A percentile compares a stretch with the other conserved stretches of the same genome.
These are phyloP conservation scores for Caenorhabditis afra DNA, from an alignment of 2,888 invertebrate genomes.

Conservation along the genomic window DNA sequence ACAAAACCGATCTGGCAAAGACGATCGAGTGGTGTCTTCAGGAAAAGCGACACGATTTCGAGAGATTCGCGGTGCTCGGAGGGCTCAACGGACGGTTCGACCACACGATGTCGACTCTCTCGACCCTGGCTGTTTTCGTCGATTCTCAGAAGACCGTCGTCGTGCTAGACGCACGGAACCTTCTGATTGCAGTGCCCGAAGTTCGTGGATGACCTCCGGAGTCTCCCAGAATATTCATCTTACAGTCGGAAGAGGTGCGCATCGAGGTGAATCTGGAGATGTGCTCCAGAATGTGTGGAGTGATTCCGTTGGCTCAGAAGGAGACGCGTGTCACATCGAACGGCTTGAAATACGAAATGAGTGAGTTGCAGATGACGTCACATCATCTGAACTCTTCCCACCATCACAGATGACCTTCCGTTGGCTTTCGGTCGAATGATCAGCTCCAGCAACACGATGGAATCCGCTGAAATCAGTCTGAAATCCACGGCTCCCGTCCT, in stretches of 20 bases:
- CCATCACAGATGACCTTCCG: conserved; percentile 42
- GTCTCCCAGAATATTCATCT: background rate
- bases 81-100: conserved; percentile 76
- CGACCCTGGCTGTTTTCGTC: conserved; percentile 57
- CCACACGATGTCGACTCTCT: conserved; percentile 73
- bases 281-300: conserved; percentile 67
- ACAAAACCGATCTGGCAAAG: conserved; percentile 52
- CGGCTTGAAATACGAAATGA: conserved; percentile 75
- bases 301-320: conserved; percentile 74
- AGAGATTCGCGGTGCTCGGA: conserved; percentile 42
- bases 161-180: conserved; percentile 50
- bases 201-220: conserved; percentile 6
- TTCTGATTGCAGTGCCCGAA: conserved; percentile 47
- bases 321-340: conserved; percentile 70
- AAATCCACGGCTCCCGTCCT: conserved; percentile 58
- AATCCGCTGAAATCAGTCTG: conserved; percentile 35
- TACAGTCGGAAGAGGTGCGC: conserved; percentile 42
- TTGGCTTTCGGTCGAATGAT: conserved; percentile 63
- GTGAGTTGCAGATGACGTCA: conserved; percentile 22
- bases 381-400: background rate
- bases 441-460: conserved; percentile 65
- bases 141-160: background rate
- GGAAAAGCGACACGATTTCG: conserved; percentile 14
- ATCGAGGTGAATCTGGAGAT: conserved; percentile 34
- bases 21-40: conserved; percentile 42